Evolutionary conservation across 2,113 vertebrate genomes (phyloP), one percentile per base, ranked within the genome.

Genomic region (Coptodon rendalli): DNA sequence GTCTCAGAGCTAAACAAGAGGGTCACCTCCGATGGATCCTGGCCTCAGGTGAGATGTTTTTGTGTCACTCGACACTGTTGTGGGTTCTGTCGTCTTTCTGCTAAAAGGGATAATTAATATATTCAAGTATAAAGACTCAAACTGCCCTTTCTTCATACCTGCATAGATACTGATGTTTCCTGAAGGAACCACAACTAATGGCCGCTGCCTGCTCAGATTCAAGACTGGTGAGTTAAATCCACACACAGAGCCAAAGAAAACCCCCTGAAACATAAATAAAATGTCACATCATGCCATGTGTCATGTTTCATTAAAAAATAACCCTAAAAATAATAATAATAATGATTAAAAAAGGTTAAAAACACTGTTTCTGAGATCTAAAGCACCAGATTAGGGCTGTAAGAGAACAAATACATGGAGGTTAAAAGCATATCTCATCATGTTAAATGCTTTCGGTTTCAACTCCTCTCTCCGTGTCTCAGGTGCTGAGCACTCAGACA

Each of bases 151-250:
- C 31, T 34, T 17, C 3, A n/a, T 16, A 52, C 19, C 63, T 17
- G 13, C 16, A 19, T 87, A 98, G 98, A 97, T 98, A 93, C 95
- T 98, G 13, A 97, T 98, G 93, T 98, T 97, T 89, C 97, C 98
- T 4, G 98, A 98, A 83, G 98, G 98, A 73, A 98, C 98, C 73
- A 98, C 97, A 6, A 98, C 97, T 5, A 98, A 98, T 48, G 98
- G 98, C 84, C 91, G 82, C 56, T 93, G 93, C 59, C 94, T 98
- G 80, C 95, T 98, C 88, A 98, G 97, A 88, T 98, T 98, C 92
- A 98, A 98, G 89, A 97, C 96, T 12, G 98, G 97, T 98, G 91
- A 95, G 93, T 83, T 0, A 38, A 53, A 80, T 43, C 16, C 2
- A 68, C n/a, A 68, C 45, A 27, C 11, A 12, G 9, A 57, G 40